phyloP scores from a whole-genome alignment of 2,113 vertebrate species.

The Seriola quinqueradiata region DNA sequence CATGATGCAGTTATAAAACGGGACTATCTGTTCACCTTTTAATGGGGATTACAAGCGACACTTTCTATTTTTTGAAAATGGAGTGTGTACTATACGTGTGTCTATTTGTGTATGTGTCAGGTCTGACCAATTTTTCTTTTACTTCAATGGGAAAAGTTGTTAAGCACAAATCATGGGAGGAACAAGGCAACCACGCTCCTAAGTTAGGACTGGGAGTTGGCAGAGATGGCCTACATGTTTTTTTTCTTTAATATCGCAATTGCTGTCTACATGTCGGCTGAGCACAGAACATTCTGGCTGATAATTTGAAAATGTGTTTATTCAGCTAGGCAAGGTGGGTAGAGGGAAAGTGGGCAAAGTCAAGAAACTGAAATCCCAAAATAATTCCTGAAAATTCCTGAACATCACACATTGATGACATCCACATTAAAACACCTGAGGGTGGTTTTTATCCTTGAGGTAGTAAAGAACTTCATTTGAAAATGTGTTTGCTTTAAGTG shows the following conservation, averaged over 20 bases:
- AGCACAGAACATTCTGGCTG: neutral
- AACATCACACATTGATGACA: too few relatives aligned
- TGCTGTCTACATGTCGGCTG: neutral
- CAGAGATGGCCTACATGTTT: neutral
- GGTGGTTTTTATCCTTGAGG: neutral
- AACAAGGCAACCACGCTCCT: neutral
- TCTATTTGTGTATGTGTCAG: neutral
- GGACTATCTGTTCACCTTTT: constrained; percentile 7
- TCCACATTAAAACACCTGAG: neutral
- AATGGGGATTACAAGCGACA: neutral
- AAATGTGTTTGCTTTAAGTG: neutral
- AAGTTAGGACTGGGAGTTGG: neutral
- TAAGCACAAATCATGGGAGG: neutral
- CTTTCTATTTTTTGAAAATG: neutral
- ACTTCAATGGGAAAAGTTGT: neutral
- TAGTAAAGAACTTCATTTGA: neutral
- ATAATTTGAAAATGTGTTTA: too few relatives aligned
- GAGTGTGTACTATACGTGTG: neutral
- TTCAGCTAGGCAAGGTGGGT: too few relatives aligned
- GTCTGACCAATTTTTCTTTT: too few relatives aligned
- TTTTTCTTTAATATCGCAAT: neutral
- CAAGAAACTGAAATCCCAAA: neutral
- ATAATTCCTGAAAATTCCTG: too few relatives aligned
- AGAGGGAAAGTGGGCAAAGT: neutral
- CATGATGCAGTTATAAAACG: neutral